Evolutionary conservation across 2,113 vertebrate genomes (phyloP).

Genomic region (Sebastes schlegelii): DNA sequence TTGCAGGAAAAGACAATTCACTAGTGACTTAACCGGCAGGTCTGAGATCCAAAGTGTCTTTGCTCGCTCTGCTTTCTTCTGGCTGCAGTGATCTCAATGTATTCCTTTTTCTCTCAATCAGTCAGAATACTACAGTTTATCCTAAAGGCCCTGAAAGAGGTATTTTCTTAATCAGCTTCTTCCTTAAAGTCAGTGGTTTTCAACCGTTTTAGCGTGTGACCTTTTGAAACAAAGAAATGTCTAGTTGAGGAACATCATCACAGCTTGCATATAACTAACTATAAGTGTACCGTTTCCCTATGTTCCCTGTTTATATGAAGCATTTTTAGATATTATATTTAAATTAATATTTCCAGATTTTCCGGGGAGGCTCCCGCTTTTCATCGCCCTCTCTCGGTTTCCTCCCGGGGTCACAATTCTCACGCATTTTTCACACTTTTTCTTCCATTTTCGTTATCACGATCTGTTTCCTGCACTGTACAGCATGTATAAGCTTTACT

Average conservation of each 20-base stretch:
- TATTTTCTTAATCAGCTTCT: not conserved
- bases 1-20: conserved; percentile 52
- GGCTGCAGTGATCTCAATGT: conserved; percentile 6
- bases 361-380: no score
- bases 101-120: conserved; percentile 4
- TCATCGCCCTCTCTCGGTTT: no score
- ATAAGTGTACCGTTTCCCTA: no score
- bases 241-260: not conserved
- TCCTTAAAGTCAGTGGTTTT: not conserved
- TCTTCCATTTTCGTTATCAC: no score
- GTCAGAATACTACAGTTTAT: not conserved
- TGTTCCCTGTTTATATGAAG: not conserved
- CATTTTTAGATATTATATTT: no score
- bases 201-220: not conserved
- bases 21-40: conserved; percentile 68
- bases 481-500: no score
- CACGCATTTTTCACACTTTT: no score
- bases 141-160: not conserved
- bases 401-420: no score
- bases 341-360: no score
- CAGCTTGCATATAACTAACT: no score
- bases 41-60: conserved; percentile 49
- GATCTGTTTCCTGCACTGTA: no score
- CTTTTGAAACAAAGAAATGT: not conserved
- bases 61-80: conserved; percentile 2